These are phyloP conservation scores for Muraenolepis orangiensis DNA, from an alignment of 2,797 vertebrate species.

Conservation along the genomic window DNA sequence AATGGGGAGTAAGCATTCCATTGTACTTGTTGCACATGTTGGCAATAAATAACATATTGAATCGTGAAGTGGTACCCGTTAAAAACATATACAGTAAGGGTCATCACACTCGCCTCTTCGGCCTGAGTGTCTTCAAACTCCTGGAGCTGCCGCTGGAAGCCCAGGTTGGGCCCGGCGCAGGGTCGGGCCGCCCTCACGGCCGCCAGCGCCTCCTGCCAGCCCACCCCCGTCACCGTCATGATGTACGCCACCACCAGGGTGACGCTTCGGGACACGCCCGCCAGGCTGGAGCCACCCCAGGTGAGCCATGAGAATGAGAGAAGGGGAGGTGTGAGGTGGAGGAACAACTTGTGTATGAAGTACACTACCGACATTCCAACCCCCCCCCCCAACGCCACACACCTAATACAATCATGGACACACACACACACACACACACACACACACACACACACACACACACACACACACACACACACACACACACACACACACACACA, in stretches of 20 bases:
- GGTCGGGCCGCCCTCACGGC: conserved; percentile 83
- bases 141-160: conserved; percentile 92
- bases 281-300: conserved; percentile 73
- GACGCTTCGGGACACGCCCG: conserved; percentile 93
- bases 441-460: no score
- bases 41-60: no score
- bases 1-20: no score
- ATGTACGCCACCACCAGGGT: conserved; percentile 93
- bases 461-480: no score
- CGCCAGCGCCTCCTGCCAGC: conserved; percentile 88
- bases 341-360: background rate
- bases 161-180: conserved; percentile 88
- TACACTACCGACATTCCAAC: background rate
- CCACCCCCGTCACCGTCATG: conserved; percentile 90
- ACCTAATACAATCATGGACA: no score
- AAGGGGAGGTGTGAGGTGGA: background rate
- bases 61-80: no score
- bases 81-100: no score
- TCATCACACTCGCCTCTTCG: conserved; percentile 78
- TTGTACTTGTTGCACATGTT: no score
- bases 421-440: no score
- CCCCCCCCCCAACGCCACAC: no score
- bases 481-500: no score
- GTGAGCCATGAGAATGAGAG: background rate
- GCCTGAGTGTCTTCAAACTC: conserved; percentile 85